Base-by-base conservation (phyloP, 1,140 invertebrate species). In the Triops longicaudatus region DNA sequence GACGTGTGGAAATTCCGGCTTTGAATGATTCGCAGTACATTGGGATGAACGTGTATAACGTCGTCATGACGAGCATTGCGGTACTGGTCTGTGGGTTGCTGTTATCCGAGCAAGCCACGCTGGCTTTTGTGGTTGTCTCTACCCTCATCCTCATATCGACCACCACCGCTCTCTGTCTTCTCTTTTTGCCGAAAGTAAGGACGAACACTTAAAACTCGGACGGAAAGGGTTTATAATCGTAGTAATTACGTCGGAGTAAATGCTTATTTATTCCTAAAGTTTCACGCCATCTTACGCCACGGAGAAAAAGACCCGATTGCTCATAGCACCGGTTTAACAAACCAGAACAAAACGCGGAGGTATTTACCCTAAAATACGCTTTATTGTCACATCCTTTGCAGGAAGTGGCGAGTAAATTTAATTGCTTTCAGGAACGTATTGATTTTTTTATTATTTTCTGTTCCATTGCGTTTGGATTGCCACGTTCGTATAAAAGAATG, bases 21-120 rank as follows among this genome's bases (percentile, higher is more conserved):
- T 85, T 99, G 11, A 98, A 99, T 83, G 97, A 99, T 84, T 97
- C 95, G 17, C 96, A 98, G 83, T 97, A 98, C 84, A 98, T 98
- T 79, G 93, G 93, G 4, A 90, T 96, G 82, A 95, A 92, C 79
- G 94, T 97, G 1, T 97, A 97, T 83, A 94, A 92, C 74, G 93
- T 95, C 1, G 93, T 97, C 17, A 92, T 96, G 77, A 94, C 92
- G 37, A 93, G 92, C 72, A 88, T 90, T 6, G 91, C 94, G 80
- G 92, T 95, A 1, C 92, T 96, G 0, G 91, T 93, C 0, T 85
- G 95, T 76, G 93, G 93, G 7, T 94, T 93, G 81, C 87, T 96
- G 12, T 90, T 96, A 72, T 91, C 91, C 12, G 92, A 96, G 81
- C 87, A 92, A 42, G 92, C 93, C 0, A 94, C 93, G 0, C 81